Evolutionary conservation across 2,797 vertebrate genomes (phyloP), one percentile per base, ranked within the genome.

Genomic region (Acropternis orthonyx): DNA sequence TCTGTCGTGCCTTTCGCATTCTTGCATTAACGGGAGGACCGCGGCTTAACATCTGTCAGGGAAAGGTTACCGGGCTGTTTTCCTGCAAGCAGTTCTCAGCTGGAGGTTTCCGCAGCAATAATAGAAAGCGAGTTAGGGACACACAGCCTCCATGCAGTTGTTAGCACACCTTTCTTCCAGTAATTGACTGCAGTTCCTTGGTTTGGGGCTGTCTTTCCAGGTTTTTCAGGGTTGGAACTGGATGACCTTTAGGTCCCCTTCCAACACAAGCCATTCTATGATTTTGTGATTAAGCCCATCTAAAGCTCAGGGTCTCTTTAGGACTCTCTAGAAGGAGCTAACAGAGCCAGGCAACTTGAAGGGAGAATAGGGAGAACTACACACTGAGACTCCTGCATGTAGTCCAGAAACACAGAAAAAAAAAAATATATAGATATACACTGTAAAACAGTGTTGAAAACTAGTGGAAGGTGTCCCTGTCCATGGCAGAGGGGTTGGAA

Each of bases 401-500:
- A 48, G 13, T 22, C 30, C 44, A 55, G 14, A 44, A 82, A 61
- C 3, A 67, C 14, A 52, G 10, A 13, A 41, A 12, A 6, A 20
- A 32, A 27, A n/a, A 55, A n/a, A 37, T 21, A 21, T 24, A 49
- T 49, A 49, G 3, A 41, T 8, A 14, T 3, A 14, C 9, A 8
- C 1, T 36, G 30, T 23, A 36, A 23, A 66, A 66, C 21, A 46
- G 14, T 41, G 14, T 20, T 54, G 46, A 15, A 28, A 54, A 66
- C 26, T 7, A 20, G 12, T 15, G 15, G 30, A 32, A 78, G 2
- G 4, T 36, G 52, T 39, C 39, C 17, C 10, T 32, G n/a, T 7
- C 18, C 30, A 12, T 0, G 0, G 18, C 51, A 71, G 12, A 2
- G 15, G 9, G 5, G 3, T 16, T 51, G 14, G 34, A 58, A 2